phyloP scores from a whole-genome alignment of 2,888 invertebrate genomes.

The Cheilosia urbana region DNA sequence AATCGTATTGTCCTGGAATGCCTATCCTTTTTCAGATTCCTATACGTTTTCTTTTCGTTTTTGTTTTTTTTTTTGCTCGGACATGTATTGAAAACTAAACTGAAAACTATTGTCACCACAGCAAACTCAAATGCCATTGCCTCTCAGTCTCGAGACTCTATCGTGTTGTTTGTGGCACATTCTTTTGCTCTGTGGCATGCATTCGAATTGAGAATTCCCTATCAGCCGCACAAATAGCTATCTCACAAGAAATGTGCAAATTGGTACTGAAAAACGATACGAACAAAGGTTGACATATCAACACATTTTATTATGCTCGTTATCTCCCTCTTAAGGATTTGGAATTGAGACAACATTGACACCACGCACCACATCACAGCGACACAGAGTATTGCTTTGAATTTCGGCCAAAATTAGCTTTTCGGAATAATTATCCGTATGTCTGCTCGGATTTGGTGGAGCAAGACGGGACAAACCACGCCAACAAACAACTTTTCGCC shows the following conservation, averaged over 20 bases:
- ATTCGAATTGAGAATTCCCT: constrained; percentile 38
- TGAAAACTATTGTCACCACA: constrained; percentile 67
- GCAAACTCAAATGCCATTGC: constrained; percentile 44
- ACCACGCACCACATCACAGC: background rate
- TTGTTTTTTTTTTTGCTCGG: constrained; percentile 39
- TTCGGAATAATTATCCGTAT: background rate
- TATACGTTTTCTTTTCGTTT: background rate
- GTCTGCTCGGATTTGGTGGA: background rate
- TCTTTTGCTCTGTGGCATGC: constrained; percentile 47
- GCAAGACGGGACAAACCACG: background rate
- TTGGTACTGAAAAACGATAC: constrained; percentile 14
- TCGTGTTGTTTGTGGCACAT: constrained; percentile 50
- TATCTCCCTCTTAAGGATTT: too few species aligned
- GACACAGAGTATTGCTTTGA: background rate
- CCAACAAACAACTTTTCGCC: constrained; percentile 26
- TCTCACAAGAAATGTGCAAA: constrained; percentile 1
- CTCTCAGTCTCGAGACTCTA: background rate
- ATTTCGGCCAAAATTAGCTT: constrained; percentile 27
- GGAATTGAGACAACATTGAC: background rate
- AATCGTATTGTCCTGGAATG: constrained; percentile 31
- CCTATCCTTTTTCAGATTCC: background rate
- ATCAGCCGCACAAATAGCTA: background rate
- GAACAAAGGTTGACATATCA: constrained; percentile 10
- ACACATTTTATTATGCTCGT: background rate
- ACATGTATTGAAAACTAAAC: constrained; percentile 72